Evolutionary conservation across 2,797 vertebrate species (phyloP).

Genomic region (Philypnodon macrostomus): DNA sequence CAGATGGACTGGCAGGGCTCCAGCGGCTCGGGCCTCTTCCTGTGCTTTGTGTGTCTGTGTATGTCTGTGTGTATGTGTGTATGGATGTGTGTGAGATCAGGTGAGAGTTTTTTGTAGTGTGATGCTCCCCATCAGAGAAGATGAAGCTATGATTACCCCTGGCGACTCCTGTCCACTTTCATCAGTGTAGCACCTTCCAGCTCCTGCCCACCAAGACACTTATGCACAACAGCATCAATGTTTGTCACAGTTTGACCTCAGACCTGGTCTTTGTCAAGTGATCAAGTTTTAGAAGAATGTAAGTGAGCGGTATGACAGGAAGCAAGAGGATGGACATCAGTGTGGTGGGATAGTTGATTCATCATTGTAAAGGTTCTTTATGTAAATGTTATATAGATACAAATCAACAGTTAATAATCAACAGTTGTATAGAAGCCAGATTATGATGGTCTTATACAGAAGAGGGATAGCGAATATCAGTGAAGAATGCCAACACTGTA

Average conservation of each 20-base stretch:
- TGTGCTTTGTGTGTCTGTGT: slow-evolving; percentile 24
- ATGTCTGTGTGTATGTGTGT: slow-evolving; percentile 3
- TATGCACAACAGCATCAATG: slow-evolving; percentile 10
- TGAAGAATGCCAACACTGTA: no score
- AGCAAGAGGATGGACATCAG: no score
- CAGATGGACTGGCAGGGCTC: slow-evolving; percentile 51
- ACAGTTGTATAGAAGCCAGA: no score
- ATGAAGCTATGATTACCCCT: slow-evolving; percentile 59
- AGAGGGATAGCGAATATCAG: no score
- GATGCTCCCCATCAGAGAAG: slow-evolving; percentile 51
- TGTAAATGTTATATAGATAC: no score
- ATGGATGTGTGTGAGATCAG: slow-evolving; percentile 12
- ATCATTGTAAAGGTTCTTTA: no score
- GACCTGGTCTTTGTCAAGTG: slow-evolving; percentile 23
- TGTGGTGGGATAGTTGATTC: no score
- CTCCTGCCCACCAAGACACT: slow-evolving; percentile 9
- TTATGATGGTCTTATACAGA: no score
- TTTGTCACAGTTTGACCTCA: slow-evolving; percentile 28
- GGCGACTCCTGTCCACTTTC: slow-evolving; percentile 53
- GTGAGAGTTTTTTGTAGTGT: slow-evolving; percentile 45
- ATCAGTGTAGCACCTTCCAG: slow-evolving; percentile 41
- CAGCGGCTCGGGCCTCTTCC: slow-evolving; percentile 19
- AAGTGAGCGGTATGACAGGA: background rate
- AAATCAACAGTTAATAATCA: no score
- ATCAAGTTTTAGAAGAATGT: slow-evolving; percentile 34